Evolutionary conservation across 2,113 vertebrate species (phyloP).

Genomic region (Cricetomys ansorgei): DNA sequence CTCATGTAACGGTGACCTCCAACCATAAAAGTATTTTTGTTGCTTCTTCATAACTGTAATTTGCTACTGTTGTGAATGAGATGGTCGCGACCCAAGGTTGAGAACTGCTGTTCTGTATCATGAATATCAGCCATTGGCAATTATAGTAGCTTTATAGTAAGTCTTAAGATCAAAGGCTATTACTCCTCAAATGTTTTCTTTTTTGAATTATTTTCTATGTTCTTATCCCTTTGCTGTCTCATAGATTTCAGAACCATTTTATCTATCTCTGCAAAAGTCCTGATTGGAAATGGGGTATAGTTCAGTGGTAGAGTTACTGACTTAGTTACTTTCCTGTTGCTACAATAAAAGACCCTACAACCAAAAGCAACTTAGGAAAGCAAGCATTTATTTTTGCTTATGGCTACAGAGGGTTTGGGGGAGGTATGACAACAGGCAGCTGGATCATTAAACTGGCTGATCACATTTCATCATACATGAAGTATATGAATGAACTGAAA

Average conservation of each 20-base stretch:
- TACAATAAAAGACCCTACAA: neutral
- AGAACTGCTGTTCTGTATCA: no score
- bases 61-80: no score
- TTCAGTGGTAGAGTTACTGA: neutral
- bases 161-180: constrained; percentile 22
- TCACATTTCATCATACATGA: neutral
- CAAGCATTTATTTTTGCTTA: neutral
- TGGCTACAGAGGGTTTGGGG: neutral
- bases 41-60: no score
- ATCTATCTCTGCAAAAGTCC: neutral
- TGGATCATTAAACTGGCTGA: neutral
- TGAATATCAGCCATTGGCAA: neutral
- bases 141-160: constrained; percentile 6
- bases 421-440: neutral
- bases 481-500: neutral
- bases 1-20: no score
- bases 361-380: neutral
- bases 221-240: constrained; percentile 23
- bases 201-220: constrained; percentile 15
- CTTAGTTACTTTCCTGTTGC: neutral
- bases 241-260: constrained; percentile 57
- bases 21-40: no score
- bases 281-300: neutral
- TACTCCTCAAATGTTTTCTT: constrained; percentile 13
- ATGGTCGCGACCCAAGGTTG: no score